phyloP scores from a whole-genome alignment of 2,113 vertebrate species.

The Cyanoderma ruficeps region DNA sequence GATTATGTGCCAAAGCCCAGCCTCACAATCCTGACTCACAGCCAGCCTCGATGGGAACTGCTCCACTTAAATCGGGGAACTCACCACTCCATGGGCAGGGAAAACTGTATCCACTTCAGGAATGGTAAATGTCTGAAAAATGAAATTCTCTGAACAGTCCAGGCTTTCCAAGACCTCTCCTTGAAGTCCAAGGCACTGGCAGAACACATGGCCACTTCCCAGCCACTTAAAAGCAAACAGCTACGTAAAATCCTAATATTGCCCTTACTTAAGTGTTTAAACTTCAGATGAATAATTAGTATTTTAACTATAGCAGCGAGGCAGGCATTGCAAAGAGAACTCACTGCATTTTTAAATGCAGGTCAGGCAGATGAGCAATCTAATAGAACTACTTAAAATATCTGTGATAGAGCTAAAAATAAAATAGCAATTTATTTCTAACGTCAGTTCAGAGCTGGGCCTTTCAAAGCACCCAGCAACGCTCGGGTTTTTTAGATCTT shows the following conservation, averaged over 20 bases:
- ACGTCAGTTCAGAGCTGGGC: not conserved
- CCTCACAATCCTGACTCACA: not conserved
- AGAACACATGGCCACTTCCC: not conserved
- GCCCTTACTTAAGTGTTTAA: not conserved
- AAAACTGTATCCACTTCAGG: not conserved
- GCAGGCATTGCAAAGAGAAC: not conserved
- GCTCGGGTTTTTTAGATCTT: not conserved
- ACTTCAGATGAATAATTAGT: not conserved
- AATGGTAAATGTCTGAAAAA: not conserved
- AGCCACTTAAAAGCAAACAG: not conserved
- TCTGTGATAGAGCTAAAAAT: not conserved
- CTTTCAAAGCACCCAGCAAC: not conserved
- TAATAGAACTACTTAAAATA: not conserved
- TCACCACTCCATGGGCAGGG: not conserved
- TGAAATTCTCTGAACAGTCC: accelerated
- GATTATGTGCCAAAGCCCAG: not conserved
- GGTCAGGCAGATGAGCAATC: not conserved
- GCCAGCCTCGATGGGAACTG: not conserved
- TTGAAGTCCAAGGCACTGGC: not conserved
- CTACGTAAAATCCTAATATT: not conserved
- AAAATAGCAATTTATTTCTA: not conserved
- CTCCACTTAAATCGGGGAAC: not conserved
- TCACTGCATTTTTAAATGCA: not conserved
- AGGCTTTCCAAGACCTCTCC: not conserved
- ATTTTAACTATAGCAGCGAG: not conserved